These are phyloP conservation scores for Sinosuthora webbiana DNA, from an alignment of 2,113 vertebrate species.

Conservation along the genomic window DNA sequence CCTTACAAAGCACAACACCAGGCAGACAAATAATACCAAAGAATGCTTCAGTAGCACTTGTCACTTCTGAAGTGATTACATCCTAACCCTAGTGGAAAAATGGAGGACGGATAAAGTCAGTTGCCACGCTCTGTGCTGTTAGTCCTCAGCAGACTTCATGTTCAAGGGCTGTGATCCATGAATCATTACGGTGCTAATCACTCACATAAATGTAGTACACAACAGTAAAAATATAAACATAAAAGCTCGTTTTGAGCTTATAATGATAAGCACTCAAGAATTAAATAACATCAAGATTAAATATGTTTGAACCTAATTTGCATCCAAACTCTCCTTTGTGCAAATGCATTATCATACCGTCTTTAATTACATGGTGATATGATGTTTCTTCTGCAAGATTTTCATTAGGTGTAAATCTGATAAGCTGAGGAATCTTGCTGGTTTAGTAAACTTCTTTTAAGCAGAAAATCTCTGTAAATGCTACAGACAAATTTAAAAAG, in stretches of 20 bases:
- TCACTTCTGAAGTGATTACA: background rate
- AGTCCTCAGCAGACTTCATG: background rate
- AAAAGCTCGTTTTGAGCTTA: background rate
- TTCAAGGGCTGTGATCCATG: background rate
- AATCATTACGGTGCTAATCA: background rate
- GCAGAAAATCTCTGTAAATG: background rate
- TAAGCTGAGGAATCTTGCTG: background rate
- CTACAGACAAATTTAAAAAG: background rate
- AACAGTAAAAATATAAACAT: background rate
- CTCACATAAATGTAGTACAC: background rate
- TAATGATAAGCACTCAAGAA: slow-evolving; percentile 16
- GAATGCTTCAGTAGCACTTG: background rate
- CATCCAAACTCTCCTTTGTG: background rate
- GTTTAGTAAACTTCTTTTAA: background rate
- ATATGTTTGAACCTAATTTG: slow-evolving; percentile 14
- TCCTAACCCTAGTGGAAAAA: background rate
- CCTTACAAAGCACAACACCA: background rate
- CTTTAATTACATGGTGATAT: background rate
- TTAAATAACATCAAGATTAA: slow-evolving; percentile 45
- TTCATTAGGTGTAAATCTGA: slow-evolving; percentile 17
- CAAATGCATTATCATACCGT: background rate
- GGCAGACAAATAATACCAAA: background rate
- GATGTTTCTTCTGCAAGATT: background rate
- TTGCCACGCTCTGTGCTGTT: background rate
- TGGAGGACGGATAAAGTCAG: background rate